A percentile compares a stretch with the other conserved stretches of the same genome.
These are phyloP conservation scores for Atrichornis clamosus DNA, from an alignment of 2,113 vertebrate genomes.

Conservation along the genomic window DNA sequence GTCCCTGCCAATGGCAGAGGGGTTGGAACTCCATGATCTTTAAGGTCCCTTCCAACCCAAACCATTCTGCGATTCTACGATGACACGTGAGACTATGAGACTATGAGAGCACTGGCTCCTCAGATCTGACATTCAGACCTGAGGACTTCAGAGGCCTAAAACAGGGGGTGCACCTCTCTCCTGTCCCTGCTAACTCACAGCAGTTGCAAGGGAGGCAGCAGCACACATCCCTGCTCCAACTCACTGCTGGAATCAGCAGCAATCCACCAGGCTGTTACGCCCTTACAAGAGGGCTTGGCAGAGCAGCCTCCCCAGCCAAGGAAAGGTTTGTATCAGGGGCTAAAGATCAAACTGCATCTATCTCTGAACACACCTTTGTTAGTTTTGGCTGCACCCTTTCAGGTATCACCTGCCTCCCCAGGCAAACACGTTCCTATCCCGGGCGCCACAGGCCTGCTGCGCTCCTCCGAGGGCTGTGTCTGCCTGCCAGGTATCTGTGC, in stretches of 20 bases:
- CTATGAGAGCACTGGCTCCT: not conserved
- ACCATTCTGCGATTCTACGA: not conserved
- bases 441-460: not conserved
- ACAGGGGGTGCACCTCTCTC: not conserved
- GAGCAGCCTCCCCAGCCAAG: constrained; percentile 1
- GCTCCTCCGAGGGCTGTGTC: not conserved
- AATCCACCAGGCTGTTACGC: not conserved
- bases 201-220: not conserved
- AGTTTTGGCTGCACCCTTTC: constrained; percentile 55
- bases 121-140: not conserved
- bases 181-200: not conserved
- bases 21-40: not conserved
- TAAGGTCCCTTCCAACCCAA: not conserved
- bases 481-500: not conserved
- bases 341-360: constrained; percentile 46
- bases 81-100: not conserved
- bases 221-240: not conserved
- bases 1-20: not conserved
- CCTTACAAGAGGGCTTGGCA: not conserved
- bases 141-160: not conserved
- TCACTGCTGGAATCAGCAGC: not conserved
- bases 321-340: not conserved
- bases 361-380: constrained; percentile 59
- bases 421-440: not conserved
- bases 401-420: constrained; percentile 46